Evolutionary conservation across 2,113 vertebrate species (phyloP).

Genomic region (Amblyopsis rosae): DNA sequence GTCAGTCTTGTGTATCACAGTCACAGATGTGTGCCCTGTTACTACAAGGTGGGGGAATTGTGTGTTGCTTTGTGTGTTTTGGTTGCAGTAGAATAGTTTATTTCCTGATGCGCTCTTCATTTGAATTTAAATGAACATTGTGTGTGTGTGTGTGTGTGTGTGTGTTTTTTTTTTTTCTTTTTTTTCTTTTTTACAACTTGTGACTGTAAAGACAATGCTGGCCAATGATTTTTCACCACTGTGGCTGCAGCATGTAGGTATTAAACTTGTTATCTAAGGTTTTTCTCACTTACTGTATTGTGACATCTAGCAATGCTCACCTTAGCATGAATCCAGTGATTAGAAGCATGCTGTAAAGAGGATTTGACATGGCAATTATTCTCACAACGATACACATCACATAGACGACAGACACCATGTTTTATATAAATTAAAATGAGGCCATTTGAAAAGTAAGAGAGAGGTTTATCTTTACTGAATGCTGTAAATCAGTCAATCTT

Average conservation of each 20-base stretch:
- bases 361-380: conserved; percentile 64
- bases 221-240: no score
- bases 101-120: no score
- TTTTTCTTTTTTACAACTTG: no score
- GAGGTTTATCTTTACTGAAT: conserved; percentile 7
- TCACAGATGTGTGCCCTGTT: conserved; percentile 2
- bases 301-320: conserved; percentile 47
- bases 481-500: not conserved
- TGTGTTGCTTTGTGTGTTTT: conserved; percentile 5
- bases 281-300: conserved; percentile 34
- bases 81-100: not conserved
- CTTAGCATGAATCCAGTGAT: conserved; percentile 55
- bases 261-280: conserved; percentile 33
- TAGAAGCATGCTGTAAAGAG: conserved; percentile 43
- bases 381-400: conserved; percentile 47
- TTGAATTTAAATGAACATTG: no score
- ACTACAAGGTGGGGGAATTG: conserved; percentile 22
- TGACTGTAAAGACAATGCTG: no score
- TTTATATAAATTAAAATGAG: conserved; percentile 49
- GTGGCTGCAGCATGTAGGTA: conserved; percentile 5
- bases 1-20: conserved; percentile 38
- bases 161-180: no score
- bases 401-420: conserved; percentile 40
- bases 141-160: no score
- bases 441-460: conserved; percentile 31